Evolutionary conservation across 1,140 invertebrate genomes (phyloP).

Genomic region (Notospermus geniculatus): DNA sequence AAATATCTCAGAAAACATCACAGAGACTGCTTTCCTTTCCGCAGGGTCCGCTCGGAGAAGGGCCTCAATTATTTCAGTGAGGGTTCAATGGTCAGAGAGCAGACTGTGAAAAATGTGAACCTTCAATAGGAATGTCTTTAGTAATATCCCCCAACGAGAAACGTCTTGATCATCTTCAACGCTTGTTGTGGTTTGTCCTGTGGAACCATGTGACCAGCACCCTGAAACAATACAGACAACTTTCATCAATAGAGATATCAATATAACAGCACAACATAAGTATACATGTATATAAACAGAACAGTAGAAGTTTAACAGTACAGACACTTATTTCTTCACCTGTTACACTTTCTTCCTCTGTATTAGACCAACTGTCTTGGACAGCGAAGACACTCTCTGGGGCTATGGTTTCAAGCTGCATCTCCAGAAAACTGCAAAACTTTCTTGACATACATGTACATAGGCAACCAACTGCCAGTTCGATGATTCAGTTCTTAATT

Average conservation of each 20-base stretch:
- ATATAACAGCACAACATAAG: not conserved
- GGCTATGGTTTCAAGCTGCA: no score
- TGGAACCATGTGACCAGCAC: slow-evolving; percentile 63
- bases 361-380: not conserved
- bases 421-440: no score
- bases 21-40: no score
- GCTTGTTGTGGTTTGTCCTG: slow-evolving; percentile 59
- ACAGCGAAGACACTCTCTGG: no score
- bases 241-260: slow-evolving; percentile 1
- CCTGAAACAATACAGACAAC: slow-evolving; percentile 34
- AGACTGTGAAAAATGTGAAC: no score
- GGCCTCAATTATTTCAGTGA: no score
- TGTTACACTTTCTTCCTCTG: not conserved
- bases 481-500: no score
- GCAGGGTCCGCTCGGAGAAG: no score
- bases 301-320: not conserved
- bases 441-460: no score
- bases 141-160: slow-evolving; percentile 26
- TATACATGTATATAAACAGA: not conserved
- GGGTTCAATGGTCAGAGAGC: no score
- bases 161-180: slow-evolving; percentile 46
- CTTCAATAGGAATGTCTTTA: slow-evolving; percentile 4
- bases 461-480: no score
- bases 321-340: not conserved
- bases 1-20: no score